These are phyloP conservation scores for Tinamus guttatus DNA, from an alignment of 2,113 vertebrate genomes.

Conservation along the genomic window DNA sequence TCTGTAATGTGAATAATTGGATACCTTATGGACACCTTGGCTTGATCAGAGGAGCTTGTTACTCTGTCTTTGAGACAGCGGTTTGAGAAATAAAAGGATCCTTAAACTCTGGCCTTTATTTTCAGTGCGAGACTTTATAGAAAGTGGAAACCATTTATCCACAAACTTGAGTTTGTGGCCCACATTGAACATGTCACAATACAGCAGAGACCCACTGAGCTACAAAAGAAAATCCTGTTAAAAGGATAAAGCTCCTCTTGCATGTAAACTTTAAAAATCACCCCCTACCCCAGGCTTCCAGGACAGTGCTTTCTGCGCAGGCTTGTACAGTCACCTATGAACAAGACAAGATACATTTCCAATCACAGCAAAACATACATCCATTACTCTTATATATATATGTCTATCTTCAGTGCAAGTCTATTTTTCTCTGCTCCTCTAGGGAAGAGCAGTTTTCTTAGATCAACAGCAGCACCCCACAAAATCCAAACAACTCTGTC, in stretches of 20 bases:
- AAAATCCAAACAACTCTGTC: background rate
- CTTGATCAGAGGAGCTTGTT: background rate
- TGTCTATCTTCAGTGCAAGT: constrained; percentile 3
- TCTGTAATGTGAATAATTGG: background rate
- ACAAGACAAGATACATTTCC: background rate
- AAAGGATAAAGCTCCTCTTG: constrained; percentile 7
- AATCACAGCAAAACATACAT: constrained; percentile 2
- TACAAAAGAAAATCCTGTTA: constrained; percentile 33
- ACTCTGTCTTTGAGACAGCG: background rate
- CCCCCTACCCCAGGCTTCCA: background rate
- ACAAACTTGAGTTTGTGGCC: background rate
- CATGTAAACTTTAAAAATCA: constrained; percentile 26
- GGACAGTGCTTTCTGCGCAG: background rate
- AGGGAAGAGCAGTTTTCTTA: constrained; percentile 7
- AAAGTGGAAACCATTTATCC: constrained; percentile 45
- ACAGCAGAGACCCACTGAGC: constrained; percentile 32
- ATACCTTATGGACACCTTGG: too few species aligned
- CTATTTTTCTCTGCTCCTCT: background rate
- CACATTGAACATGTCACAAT: background rate
- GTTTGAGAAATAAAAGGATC: background rate
- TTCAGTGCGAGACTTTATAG: constrained; percentile 49
- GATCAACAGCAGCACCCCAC: background rate
- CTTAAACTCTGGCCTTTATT: constrained; percentile 50
- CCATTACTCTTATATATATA: background rate
- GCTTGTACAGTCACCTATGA: background rate